Base-by-base conservation (phyloP, 2,888 invertebrate species). In the Pristionchus japonicus region DNA sequence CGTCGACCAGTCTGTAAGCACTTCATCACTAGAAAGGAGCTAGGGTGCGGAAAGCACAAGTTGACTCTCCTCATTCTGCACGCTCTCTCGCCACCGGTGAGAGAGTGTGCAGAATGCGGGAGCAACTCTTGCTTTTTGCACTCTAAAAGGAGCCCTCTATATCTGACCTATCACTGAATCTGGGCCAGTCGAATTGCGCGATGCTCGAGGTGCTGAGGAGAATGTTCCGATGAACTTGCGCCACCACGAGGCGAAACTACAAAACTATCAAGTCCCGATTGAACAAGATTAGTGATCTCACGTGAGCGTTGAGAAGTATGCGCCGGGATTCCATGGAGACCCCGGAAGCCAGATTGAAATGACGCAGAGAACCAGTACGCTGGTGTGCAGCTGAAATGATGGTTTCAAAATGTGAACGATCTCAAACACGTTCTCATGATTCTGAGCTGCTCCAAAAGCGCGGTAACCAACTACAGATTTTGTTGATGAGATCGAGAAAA, bases 321-420 rank as follows among this genome's bases (percentile, higher is more conserved):
- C 91, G 1, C 83, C 40, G 0, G 92, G 90, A 89, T 92, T 89
- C 88, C 92, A 92, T 20, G 93, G 93, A 20, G 92, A 92, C 23
- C 93, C 93, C 0, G 93, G 92, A 27, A 93, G 87, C 89, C 90
- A 92, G 3, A 93, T 91, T 3, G 93, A 93, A 37, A 89, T 70
- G 0, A 93, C 91, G 27, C 92, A 92, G 20, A 93, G 57, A 23
- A 91, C 86, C 2, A 92, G 90, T 70, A 89, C 92, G 4, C 90
- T 9, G 88, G 93, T 91, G 88, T 93, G 93, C 37, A 89, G 43
- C 93, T 92, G 64, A 82, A 61, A 85, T 34, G 43, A 43, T 6
- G 43, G n/a, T n/a, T n/a, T n/a, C n/a, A n/a, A n/a, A n/a, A n/a
- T n/a, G n/a, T n/a, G n/a, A n/a, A n/a, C n/a, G n/a, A n/a, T n/a